Base-by-base conservation (phyloP, 2,113 vertebrate species). In the Misgurnus anguillicaudatus region DNA sequence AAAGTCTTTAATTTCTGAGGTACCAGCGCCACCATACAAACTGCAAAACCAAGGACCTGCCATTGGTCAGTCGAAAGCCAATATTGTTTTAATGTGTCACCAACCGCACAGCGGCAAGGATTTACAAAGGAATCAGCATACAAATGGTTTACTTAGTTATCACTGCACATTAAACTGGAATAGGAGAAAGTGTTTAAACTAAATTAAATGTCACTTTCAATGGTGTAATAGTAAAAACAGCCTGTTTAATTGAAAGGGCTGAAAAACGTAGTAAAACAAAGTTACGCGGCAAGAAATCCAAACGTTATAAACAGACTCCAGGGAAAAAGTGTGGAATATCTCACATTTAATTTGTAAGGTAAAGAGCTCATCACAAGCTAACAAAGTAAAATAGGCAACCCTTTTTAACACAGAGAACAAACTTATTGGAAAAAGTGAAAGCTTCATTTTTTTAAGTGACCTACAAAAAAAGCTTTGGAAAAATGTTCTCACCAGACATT, bases 401-500 rank as follows among this genome's bases (percentile, higher is more conserved):
- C 8, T 9, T 72, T 72, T 41, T n/a, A 8, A 82, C 41, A 76
- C n/a, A 55, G 14, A 51, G 36, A 72, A 21, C 61, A 48, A 31
- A 31, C 36, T 39, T 19, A 64, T 8, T 42, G 6, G 19, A 14
- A 36, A 64, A 65, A 39, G 19, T 42, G 4, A 58, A 58, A 68
- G 19, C 1, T 80, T 19, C 17, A 55, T 53, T 62, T 61, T 21
- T 45, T 60, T 9, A 57, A 68, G 51, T 51, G 47, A 77, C 73
- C 60, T 39, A 9, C n/a, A 7, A 41, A 51, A 51, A 38, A 9
- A 10, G 38, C 1, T n/a, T n/a, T 65, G 24, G 6, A 64, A 65
- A 66, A 80, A 51, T 71, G 38, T 66, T 80, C 55, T 74, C 57
- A 74, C 61, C 31, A 42, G 78, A 73, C 78, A 67, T 72, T 60